Evolutionary conservation across 2,797 vertebrate species (phyloP).

Genomic region (Coendou prehensilis): DNA sequence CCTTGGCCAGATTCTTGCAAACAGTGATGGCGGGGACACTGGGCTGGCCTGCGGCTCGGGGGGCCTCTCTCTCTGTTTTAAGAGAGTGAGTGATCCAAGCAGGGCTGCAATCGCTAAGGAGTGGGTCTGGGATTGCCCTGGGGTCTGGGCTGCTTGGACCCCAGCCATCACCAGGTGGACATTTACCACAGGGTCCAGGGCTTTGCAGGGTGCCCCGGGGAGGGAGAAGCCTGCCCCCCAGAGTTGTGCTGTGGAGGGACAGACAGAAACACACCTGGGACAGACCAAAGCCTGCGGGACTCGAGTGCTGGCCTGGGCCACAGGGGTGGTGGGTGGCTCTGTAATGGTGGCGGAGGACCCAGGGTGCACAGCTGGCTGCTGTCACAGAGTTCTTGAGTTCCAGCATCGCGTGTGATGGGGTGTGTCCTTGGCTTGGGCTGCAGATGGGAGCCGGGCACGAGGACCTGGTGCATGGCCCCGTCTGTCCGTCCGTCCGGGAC

Average conservation of each 20-base stretch:
- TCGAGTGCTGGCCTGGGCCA: neutral
- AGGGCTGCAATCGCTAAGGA: neutral
- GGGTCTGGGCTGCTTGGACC: neutral
- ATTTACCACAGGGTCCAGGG: neutral
- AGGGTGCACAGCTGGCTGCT: neutral
- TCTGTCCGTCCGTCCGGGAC: accelerated
- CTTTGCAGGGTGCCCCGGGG: neutral
- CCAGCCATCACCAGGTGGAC: neutral
- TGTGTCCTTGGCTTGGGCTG: neutral
- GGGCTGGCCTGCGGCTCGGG: too few species aligned
- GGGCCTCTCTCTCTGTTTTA: neutral
- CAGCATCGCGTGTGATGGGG: accelerated
- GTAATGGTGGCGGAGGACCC: neutral
- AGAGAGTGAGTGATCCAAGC: neutral
- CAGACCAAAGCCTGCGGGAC: neutral
- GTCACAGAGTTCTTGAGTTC: neutral
- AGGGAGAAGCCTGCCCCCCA: neutral
- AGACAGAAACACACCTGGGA: neutral
- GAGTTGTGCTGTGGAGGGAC: too few species aligned
- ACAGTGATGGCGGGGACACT: too few species aligned
- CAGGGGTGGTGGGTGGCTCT: neutral
- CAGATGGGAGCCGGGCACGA: accelerated
- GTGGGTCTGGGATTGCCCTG: neutral
- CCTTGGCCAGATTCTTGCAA: neutral
- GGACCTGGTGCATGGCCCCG: neutral